phyloP scores from a whole-genome alignment of 2,113 vertebrate species.

The Oxyruncus cristatus region DNA sequence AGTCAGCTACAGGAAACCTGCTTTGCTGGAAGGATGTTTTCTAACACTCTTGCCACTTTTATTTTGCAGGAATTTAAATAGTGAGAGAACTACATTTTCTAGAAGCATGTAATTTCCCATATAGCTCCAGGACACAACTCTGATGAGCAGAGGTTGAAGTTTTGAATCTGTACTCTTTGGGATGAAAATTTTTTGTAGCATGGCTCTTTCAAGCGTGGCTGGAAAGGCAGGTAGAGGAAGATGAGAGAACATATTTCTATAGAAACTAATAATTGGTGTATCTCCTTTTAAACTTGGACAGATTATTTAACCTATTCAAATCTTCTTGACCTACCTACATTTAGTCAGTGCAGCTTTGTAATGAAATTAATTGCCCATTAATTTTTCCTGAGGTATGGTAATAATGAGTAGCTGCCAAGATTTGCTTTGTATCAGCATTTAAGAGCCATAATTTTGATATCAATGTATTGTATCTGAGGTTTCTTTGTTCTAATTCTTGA shows the following conservation, averaged over 20 bases:
- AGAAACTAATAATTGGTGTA: not conserved
- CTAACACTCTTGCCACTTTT: not conserved
- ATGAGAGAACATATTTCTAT: not conserved
- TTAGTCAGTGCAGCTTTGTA: not conserved
- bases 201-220: not conserved
- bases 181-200: not conserved
- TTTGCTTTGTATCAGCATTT: not conserved
- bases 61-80: not conserved
- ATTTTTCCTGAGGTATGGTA: not conserved
- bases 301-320: not conserved
- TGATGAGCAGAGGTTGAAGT: not conserved
- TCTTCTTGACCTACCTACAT: not conserved
- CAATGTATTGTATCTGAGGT: not conserved
- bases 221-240: not conserved
- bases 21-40: not conserved
- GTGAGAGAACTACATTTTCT: accelerated
- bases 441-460: not conserved
- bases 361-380: not conserved
- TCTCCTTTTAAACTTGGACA: not conserved
- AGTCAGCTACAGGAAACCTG: not conserved
- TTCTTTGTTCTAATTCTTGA: not conserved
- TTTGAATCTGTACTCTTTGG: not conserved
- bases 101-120: not conserved
- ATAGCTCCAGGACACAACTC: not conserved
- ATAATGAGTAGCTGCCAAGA: not conserved